Conservation (phyloP, 2,113 vertebrate genomes). For the Chaenocephalus aceratus region DNA sequence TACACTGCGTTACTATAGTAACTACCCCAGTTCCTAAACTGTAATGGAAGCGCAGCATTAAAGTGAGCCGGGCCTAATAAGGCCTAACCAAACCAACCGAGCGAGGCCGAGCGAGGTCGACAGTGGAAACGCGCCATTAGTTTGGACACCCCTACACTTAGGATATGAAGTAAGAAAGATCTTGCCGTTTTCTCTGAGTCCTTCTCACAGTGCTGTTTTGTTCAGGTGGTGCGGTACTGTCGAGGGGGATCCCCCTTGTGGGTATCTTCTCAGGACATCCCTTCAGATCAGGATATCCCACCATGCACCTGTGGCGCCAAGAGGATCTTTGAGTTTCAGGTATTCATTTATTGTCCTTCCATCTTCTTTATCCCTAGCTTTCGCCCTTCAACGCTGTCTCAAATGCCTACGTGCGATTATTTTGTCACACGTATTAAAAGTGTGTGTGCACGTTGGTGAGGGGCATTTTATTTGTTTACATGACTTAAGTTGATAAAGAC, state of each 20-base stretch:
- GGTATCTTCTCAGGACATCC: conserved; percentile 90
- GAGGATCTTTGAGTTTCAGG: conserved; percentile 96
- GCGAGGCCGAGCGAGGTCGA: no score
- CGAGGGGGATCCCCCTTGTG: conserved; percentile 89
- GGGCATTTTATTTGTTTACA: not conserved
- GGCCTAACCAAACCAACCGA: no score
- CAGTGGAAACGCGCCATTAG: no score
- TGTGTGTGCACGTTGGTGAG: not conserved
- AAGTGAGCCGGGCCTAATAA: no score
- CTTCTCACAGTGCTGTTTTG: conserved; percentile 1
- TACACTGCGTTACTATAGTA: no score
- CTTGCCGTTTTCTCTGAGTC: not conserved
- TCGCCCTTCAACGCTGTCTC: not conserved
- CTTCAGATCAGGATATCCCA: conserved; percentile 88
- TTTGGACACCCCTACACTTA: no score
- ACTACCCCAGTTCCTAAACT: no score
- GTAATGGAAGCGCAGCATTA: no score
- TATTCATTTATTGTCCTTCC: not conserved
- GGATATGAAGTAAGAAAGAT: not conserved
- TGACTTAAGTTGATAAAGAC: no score
- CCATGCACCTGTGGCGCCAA: conserved; percentile 91
- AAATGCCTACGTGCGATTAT: not conserved
- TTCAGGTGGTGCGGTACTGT: conserved; percentile 93
- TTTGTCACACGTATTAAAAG: not conserved
- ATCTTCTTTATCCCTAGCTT: not conserved